A percentile compares a stretch with the other conserved stretches of the same genome.
These are phyloP conservation scores for Zhengitettix transpicula DNA, from an alignment of 2,888 invertebrate genomes.

Conservation along the genomic window DNA sequence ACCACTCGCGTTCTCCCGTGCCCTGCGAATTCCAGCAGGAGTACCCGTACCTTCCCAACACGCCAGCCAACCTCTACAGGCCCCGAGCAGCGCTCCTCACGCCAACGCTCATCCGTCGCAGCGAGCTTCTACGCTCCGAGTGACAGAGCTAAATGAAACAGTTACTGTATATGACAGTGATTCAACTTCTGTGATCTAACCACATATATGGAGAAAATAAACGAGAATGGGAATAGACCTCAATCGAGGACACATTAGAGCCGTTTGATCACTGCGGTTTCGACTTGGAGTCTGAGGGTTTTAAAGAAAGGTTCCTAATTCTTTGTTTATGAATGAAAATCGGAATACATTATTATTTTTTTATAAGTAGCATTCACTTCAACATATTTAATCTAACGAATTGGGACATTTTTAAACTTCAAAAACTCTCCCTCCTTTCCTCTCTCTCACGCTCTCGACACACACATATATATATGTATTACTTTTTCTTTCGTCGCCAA, in stretches of 20 bases:
- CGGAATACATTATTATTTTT: too few relatives aligned
- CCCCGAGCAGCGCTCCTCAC: background rate
- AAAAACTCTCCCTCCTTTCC: too few relatives aligned
- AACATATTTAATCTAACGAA: too few relatives aligned
- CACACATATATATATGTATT: too few relatives aligned
- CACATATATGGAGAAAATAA: background rate
- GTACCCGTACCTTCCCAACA: background rate
- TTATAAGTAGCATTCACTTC: too few relatives aligned
- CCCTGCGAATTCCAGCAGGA: background rate
- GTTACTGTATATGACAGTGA: background rate
- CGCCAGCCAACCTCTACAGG: background rate
- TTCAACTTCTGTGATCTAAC: background rate
- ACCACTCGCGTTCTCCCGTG: background rate
- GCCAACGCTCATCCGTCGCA: background rate
- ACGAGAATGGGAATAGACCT: background rate
- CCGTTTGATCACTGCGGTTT: too few relatives aligned
- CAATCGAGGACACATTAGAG: background rate
- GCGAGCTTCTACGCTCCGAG: background rate
- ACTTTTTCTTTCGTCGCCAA: too few relatives aligned
- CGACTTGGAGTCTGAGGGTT: too few relatives aligned
- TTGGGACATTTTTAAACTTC: too few relatives aligned
- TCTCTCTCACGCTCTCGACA: too few relatives aligned
- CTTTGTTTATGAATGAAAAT: too few relatives aligned
- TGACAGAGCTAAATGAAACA: background rate
- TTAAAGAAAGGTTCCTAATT: too few relatives aligned